Percentiles rank a stretch among this genome's conserved stretches.
Evolutionary conservation across 2,797 vertebrate species (phyloP).

Genomic region (Poeciliopsis paucimaculata): DNA sequence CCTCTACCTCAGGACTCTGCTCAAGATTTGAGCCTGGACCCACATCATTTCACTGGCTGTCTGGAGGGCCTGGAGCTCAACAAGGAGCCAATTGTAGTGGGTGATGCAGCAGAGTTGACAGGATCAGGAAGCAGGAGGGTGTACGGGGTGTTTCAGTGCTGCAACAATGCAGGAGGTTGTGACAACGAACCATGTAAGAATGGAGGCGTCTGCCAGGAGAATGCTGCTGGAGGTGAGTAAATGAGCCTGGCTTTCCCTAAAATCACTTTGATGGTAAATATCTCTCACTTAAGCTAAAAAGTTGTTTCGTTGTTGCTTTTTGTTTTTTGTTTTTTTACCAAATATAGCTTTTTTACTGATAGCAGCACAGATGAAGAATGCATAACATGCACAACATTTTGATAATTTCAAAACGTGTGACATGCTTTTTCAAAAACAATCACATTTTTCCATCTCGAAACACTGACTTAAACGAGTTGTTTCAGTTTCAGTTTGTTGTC

Average conservation of each 20-base stretch:
- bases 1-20: conserved; percentile 48
- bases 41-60: conserved; percentile 85
- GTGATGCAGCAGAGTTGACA: conserved; percentile 51
- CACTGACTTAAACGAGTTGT: too few relatives aligned
- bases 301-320: too few relatives aligned
- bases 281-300: background rate
- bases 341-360: background rate
- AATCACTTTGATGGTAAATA: background rate
- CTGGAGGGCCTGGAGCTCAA: conserved; percentile 85
- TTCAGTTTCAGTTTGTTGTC: background rate
- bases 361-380: background rate
- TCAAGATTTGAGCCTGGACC: conserved; percentile 9
- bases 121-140: conserved; percentile 74
- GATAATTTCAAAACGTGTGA: background rate
- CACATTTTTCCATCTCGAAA: background rate
- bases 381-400: background rate
- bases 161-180: conserved; percentile 76
- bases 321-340: too few relatives aligned
- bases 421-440: background rate
- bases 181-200: conserved; percentile 84
- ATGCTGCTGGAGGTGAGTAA: conserved; percentile 80
- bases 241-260: background rate
- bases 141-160: conserved; percentile 86
- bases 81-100: conserved; percentile 73
- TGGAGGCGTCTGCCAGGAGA: conserved; percentile 84